phyloP scores from a whole-genome alignment of 2,888 invertebrate genomes.

The Ametastegia equiseti region DNA sequence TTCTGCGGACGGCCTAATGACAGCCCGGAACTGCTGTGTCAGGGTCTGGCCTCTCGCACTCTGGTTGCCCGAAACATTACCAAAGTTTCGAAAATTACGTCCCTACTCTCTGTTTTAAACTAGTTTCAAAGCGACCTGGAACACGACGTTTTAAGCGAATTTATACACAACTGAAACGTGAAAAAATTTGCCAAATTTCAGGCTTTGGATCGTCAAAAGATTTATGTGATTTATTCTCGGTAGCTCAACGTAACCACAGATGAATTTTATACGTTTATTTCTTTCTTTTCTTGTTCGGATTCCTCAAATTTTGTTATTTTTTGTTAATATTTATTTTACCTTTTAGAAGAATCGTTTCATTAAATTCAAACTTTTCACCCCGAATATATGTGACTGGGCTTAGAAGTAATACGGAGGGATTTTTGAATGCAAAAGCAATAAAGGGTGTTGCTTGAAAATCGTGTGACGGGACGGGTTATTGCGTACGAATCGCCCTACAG shows the following conservation, averaged over 20 bases:
- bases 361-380: background rate
- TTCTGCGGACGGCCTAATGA: conserved; percentile 34
- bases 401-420: conserved; percentile 1
- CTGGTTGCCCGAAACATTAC: conserved; percentile 18
- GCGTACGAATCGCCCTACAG: conserved; percentile 33
- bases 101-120: background rate
- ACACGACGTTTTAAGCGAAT: background rate
- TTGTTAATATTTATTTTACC: background rate
- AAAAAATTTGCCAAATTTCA: too few relatives aligned
- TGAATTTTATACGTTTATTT: background rate
- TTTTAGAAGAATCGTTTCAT: background rate
- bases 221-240: too few relatives aligned
- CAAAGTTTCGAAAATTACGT: conserved; percentile 14
- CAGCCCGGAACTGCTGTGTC: conserved; percentile 32
- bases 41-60: conserved; percentile 17
- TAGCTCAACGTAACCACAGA: background rate
- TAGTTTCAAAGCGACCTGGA: background rate
- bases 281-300: background rate
- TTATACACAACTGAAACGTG: too few relatives aligned
- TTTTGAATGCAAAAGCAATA: conserved; percentile 34
- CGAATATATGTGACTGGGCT: background rate
- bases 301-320: background rate
- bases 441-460: conserved; percentile 42
- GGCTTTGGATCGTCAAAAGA: too few relatives aligned
- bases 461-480: conserved; percentile 30